Conservation (phyloP, 2,113 vertebrate species). For the Calonectris borealis region DNA sequence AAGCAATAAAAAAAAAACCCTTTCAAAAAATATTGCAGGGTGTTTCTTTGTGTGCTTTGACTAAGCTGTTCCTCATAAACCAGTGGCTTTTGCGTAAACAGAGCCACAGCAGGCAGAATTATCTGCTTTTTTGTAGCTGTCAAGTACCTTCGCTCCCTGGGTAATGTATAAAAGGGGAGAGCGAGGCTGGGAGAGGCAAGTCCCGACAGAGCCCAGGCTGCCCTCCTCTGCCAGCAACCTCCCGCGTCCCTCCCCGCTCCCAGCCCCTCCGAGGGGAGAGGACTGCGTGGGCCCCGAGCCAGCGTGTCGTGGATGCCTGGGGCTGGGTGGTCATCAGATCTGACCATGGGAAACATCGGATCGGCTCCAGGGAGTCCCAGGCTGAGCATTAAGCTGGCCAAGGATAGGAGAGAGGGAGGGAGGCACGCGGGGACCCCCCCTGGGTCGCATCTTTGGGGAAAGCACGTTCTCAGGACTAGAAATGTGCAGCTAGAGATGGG, state of each 20-base stretch:
- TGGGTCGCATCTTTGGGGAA: neutral
- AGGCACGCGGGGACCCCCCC: neutral
- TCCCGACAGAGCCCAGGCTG: neutral
- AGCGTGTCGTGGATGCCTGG: neutral
- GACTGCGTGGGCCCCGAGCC: neutral
- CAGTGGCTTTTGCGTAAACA: constrained; percentile 5
- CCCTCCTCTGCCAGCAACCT: neutral
- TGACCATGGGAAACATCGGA: neutral
- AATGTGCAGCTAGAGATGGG: neutral
- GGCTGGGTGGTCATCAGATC: neutral
- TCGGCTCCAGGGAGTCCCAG: neutral
- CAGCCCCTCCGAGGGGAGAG: accelerated
- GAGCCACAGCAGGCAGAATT: neutral
- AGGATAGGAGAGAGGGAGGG: neutral
- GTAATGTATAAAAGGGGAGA: neutral
- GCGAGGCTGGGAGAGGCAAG: neutral
- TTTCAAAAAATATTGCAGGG: constrained; percentile 22
- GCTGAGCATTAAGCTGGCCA: neutral
- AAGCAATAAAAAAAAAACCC: neutral
- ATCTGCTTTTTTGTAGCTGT: neutral
- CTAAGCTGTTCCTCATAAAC: constrained; percentile 41
- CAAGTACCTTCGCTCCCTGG: neutral
- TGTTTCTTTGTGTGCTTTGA: constrained; percentile 41
- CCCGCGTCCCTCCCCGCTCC: neutral
- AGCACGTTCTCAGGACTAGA: neutral